Base-by-base conservation (phyloP, 2,113 vertebrate genomes). In the Paradisaea rubra region DNA sequence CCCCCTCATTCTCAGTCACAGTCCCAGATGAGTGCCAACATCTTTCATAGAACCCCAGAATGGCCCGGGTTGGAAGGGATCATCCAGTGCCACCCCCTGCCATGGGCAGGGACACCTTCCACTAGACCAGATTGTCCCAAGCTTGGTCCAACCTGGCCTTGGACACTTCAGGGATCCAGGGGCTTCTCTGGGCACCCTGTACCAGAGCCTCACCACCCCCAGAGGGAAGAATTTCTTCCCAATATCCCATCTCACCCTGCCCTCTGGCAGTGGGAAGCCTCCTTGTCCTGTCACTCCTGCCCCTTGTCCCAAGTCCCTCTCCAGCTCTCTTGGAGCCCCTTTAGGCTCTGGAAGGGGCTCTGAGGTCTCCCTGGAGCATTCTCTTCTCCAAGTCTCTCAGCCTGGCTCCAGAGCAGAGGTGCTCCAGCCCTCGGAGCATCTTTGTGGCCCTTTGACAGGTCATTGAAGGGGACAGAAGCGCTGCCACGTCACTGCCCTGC, bases 91-190 rank as follows among this genome's bases (percentile, higher is more conserved):
- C 33, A 68, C 7, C 18, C 50, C 17, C 45, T 53, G 39, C 54
- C 39, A 39, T 13, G 39, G 37, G 8, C 72, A 60, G 45, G 54
- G 23, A 39, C 54, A 28, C 15, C 6, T 68, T 20, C 27, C 27
- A 33, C 54, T 11, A 0, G 2, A 4, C 33, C 54, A n/a, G n/a
- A 7, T 0, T 61, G 19, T 11, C 23, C 39, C 73, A 69, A 69
- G 47, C 22, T 4, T 17, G 0, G 0, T 52, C 31, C 53, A 77
- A 0, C 54, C 18, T 45, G 27, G 22, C 23, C 9, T 60, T 25
- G 45, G 33, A 1, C 37, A 28, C 45, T 39, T 1, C 47, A 78
- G 23, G 33, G 53, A 60, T 45, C 16, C 70, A 35, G 37, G 45
- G 22, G 14, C 45, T 77, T 1, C 45, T 33, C 63, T 77, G 63